Evolutionary conservation across 1,140 invertebrate species (phyloP), one percentile per base, ranked within the genome.

Genomic region (Paracyclopina nana): DNA sequence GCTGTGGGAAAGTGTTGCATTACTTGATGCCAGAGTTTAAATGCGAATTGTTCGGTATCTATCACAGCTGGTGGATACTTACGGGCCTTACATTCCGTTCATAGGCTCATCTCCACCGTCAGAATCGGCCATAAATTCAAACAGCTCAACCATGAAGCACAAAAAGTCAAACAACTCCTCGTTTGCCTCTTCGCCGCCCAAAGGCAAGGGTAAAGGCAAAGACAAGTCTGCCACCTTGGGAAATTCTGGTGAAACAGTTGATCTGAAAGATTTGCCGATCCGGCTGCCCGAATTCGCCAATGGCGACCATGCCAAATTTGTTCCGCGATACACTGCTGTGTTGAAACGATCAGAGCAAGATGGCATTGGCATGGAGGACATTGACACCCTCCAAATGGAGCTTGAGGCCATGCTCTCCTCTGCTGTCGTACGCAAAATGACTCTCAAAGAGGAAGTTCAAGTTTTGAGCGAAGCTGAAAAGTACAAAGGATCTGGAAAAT

Each of bases 371-470:
- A 76, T 81, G 63, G 84, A 90, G 55, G 85, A 92, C 61, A 65
- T 92, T 11, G 84, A 91, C 61, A 69, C 70, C 0, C 65, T 92
- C 9, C 86, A 94, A 60, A 60, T 79, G 34, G 87, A 92, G 61
- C 63, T 92, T n/a, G 86, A 94, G 65, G 77, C 77, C 31, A 63
- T 92, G 25, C 66, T 90, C 9, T 82, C 82, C 0, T 79, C 78
- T 38, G 78, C 80, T 26, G 79, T 82, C 1, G 70, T 86, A 1
- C 68, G 86, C 31, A 73, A 76, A 54, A 68, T 80, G 55, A 73
- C 77, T 41, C 70, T 91, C 4, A 76, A 81, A 58, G 71, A 73
- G 6, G 84, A 91, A 68, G 61, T 65, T 25, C 57, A 62, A 31
- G 59, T 61, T 20, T 58, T 68, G n/a, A 57, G 56, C 25, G 55